A percentile compares a stretch with the other conserved stretches of the same genome.
phyloP scores from a whole-genome alignment of 1,140 invertebrate species.

The Battus philenor region DNA sequence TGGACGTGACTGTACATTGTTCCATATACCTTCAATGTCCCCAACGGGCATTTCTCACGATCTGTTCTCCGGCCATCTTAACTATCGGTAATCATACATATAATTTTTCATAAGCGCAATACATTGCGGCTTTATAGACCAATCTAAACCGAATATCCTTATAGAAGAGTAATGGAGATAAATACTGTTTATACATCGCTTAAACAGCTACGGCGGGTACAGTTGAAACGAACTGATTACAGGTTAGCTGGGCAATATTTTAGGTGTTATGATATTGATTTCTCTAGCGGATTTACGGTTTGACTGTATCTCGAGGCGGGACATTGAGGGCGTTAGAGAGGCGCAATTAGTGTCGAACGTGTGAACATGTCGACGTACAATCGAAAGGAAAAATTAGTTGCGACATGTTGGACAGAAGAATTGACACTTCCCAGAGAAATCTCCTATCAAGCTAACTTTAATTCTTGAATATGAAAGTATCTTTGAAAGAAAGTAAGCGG shows the following conservation, averaged over 20 bases:
- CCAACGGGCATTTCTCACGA: slow-evolving; percentile 52
- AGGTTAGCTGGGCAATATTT: slow-evolving; percentile 42
- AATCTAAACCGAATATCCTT: too few species aligned
- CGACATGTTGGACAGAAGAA: neutral
- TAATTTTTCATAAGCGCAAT: too few species aligned
- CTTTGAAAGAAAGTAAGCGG: too few species aligned
- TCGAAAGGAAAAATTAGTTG: slow-evolving; percentile 10
- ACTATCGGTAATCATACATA: neutral
- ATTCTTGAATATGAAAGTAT: too few species aligned
- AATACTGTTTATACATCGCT: neutral
- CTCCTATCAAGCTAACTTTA: too few species aligned
- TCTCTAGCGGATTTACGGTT: slow-evolving; percentile 29
- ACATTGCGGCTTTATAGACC: too few species aligned
- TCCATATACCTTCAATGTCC: slow-evolving; percentile 42
- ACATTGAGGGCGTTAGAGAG: slow-evolving; percentile 30
- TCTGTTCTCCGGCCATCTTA: neutral
- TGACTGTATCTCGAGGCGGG: slow-evolving; percentile 29
- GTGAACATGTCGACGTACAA: slow-evolving; percentile 18
- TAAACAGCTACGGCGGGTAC: neutral
- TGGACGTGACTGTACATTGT: slow-evolving; percentile 18
- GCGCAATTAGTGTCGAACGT: slow-evolving; percentile 31
- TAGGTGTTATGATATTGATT: slow-evolving; percentile 50
- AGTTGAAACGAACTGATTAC: slow-evolving; percentile 36
- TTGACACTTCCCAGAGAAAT: too few species aligned
- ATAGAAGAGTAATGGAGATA: slow-evolving; percentile 20